Base-by-base conservation (phyloP, 2,888 invertebrate genomes). In the Parnassius glacialis region DNA sequence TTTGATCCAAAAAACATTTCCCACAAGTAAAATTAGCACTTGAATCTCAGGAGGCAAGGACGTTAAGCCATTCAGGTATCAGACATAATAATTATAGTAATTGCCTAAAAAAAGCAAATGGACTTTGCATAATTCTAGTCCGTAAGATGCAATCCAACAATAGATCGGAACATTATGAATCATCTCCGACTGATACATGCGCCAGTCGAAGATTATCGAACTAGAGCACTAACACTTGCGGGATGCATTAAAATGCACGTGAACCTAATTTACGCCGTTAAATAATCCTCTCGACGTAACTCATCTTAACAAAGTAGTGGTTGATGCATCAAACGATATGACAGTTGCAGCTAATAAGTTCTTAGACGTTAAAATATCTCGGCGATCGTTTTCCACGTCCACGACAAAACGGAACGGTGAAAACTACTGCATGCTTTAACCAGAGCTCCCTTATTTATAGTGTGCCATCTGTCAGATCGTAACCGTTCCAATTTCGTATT, bases 211-310 rank as follows among this genome's bases (percentile, higher is more conserved):
- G 90, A 91, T 90, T 90, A 91, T 90, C 90, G 82, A 90, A 89
- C 84, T 90, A 81, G 90, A 90, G 76, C 90, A 83, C 87, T 83
- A 85, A 85, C 86, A 85, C 84, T 87, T 80, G 81, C 85, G 75
- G 81, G 79, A 83, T 87, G 85, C 90, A 91, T 90, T 91, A 90
- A 87, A 89, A 90, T 80, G 83, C 90, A 91, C 88, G 90, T 88
- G 90, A 87, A 84, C 75, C 88, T 89, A 90, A 90, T 91, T 91
- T 90, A 87, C 90, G 79, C 83, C 70, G 78, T 77, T 79, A 82
- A 87, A 87, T 87, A 84, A 83, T 84, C 78, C 75, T 68, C 65
- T 68, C 68, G 73, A 75, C 69, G 76, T 71, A 72, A 80, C 80
- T 78, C 83, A 82, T 78, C 79, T 81, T 84, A 87, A 89, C 89